Percentiles rank a stretch among this genome's conserved stretches.
Evolutionary conservation across 2,113 vertebrate species (phyloP).

Genomic region (Acanthochromis polyacanthus): DNA sequence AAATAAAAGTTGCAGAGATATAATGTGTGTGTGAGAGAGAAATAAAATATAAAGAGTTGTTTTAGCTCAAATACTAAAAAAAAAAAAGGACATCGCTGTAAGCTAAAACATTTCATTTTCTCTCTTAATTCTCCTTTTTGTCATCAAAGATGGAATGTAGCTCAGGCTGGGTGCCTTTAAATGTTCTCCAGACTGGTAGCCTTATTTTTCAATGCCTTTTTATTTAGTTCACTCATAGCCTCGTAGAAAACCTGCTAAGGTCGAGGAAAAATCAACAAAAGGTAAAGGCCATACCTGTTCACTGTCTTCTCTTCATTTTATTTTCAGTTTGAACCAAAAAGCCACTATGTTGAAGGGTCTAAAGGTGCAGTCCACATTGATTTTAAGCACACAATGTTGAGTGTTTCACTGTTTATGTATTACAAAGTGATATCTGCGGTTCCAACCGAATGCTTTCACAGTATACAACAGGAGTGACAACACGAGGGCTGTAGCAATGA

Average conservation of each 20-base stretch:
- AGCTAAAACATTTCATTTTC: slow-evolving; percentile 75
- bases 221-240: slow-evolving; percentile 83
- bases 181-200: slow-evolving; percentile 81
- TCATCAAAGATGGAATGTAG: slow-evolving; percentile 87
- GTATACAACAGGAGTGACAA: too few species aligned
- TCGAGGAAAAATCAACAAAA: slow-evolving; percentile 69
- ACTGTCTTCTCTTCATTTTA: slow-evolving; percentile 79
- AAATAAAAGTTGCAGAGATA: slow-evolving; percentile 73
- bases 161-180: slow-evolving; percentile 82
- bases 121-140: slow-evolving; percentile 64
- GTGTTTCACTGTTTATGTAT: slow-evolving; percentile 19
- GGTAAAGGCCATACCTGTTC: slow-evolving; percentile 83
- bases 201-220: slow-evolving; percentile 84
- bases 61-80: slow-evolving; percentile 72
- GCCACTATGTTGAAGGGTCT: slow-evolving; percentile 32
- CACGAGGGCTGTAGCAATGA: too few species aligned
- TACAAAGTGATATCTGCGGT: neutral
- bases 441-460: neutral
- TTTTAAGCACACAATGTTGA: slow-evolving; percentile 34
- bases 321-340: slow-evolving; percentile 75
- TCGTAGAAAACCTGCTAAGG: slow-evolving; percentile 83
- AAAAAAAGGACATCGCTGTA: slow-evolving; percentile 72
- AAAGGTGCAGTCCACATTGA: slow-evolving; percentile 55
- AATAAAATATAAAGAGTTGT: slow-evolving; percentile 48
- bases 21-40: slow-evolving; percentile 24